phyloP scores from a whole-genome alignment of 2,888 invertebrate genomes.

The Coremacera marginata region DNA sequence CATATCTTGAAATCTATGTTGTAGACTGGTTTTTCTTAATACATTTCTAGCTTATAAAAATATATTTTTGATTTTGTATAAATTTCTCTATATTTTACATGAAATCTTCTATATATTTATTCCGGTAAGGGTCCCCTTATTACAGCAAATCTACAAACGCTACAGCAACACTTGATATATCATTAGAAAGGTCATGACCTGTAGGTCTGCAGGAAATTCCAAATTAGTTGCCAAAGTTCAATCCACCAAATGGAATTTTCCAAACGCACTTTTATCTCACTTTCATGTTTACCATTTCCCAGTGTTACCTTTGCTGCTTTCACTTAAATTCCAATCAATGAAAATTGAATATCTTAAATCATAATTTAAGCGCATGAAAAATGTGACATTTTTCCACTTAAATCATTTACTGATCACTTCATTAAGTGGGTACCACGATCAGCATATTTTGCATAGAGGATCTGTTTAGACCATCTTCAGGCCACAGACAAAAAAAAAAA shows the following conservation, averaged over 20 bases:
- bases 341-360: background rate
- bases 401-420: slow-evolving; percentile 29
- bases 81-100: too few relatives aligned
- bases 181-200: too few relatives aligned
- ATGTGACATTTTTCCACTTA: slow-evolving; percentile 15
- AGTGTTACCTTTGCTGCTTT: background rate
- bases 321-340: background rate
- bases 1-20: too few relatives aligned
- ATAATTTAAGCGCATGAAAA: slow-evolving; percentile 6
- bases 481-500: background rate
- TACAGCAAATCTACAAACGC: too few relatives aligned
- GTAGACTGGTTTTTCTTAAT: too few relatives aligned
- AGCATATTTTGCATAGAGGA: background rate
- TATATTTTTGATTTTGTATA: too few relatives aligned
- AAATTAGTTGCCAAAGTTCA: too few relatives aligned
- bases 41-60: too few relatives aligned
- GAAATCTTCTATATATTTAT: too few relatives aligned
- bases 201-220: too few relatives aligned
- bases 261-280: background rate
- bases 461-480: background rate
- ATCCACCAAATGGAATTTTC: background rate
- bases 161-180: too few relatives aligned
- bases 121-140: too few relatives aligned
- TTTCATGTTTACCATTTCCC: background rate
- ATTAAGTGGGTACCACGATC: slow-evolving; percentile 1